Evolutionary conservation across 2,888 invertebrate genomes (phyloP).

Genomic region (Clepsis dumicolana): DNA sequence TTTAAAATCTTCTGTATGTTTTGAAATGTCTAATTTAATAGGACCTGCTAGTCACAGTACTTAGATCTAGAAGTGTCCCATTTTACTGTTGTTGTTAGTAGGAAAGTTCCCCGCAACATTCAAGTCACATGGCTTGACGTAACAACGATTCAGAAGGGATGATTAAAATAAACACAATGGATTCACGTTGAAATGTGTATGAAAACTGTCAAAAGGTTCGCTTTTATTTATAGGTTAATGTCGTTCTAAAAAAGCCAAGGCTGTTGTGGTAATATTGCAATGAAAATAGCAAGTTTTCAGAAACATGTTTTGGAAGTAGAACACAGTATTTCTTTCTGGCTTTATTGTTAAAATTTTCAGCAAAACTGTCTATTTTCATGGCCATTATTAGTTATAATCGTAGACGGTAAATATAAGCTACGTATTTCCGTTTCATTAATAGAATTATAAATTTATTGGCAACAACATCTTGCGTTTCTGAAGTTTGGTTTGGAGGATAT

Average conservation of each 20-base stretch:
- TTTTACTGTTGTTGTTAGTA: neutral
- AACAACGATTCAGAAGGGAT: neutral
- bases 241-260: neutral
- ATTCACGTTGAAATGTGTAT: neutral
- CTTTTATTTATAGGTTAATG: constrained; percentile 4
- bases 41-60: neutral
- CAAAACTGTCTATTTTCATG: neutral
- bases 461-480: neutral
- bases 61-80: neutral
- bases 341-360: neutral
- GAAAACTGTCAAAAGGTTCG: neutral
- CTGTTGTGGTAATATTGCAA: neutral
- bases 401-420: neutral
- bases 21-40: no score
- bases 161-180: neutral
- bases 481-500: constrained; percentile 4
- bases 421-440: constrained; percentile 3
- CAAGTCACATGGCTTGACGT: constrained; percentile 3
- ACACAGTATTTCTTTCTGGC: neutral
- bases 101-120: constrained; percentile 11
- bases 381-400: neutral
- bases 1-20: no score
- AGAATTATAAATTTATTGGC: neutral
- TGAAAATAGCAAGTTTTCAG: neutral
- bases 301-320: neutral